Evolutionary conservation across 2,888 invertebrate genomes (phyloP), one percentile per base, ranked within the genome.

Genomic region (Oegoconia quadripuncta): DNA sequence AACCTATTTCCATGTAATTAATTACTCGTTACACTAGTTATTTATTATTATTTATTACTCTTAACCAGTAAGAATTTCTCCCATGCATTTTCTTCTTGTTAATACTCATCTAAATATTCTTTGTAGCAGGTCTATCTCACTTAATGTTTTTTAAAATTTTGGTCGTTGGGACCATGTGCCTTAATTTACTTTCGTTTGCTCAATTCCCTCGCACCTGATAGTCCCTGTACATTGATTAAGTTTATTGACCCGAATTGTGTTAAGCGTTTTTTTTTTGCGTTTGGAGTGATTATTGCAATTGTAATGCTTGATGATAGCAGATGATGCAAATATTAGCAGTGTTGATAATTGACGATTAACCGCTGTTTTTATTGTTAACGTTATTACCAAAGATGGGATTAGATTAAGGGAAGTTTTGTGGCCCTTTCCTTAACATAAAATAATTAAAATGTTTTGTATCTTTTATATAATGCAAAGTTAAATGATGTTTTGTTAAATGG

Each of bases 311-410:
- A n/a, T n/a, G n/a, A n/a, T n/a, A n/a, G n/a, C n/a, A n/a, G n/a
- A n/a, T n/a, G 20, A 25, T 25, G 16, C 38, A 27, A 35, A 41
- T 37, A 23, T 11, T 50, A 55, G 46, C 47, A 67, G 59, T 66
- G 66, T 64, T 56, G 64, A 29, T 28, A 22, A 37, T 35, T 26
- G 34, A 72, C 68, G 67, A 72, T 65, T 62, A 66, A 73, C 68
- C 59, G 67, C 73, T 75, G 62, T n/a, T 31, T 72, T 74, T 72
- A 72, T 79, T 79, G 75, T 77, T 78, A 73, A 79, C 73, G 74
- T 78, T 76, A 76, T 81, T 81, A 84, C 86, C 84, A 86, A 86
- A 84, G 84, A 84, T 76, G 78, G 74, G 74, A 73, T 71, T 74
- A 29, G 69, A 62, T 64, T 64, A 60, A 70, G 65, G 68, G 67